Evolutionary conservation across 2,888 invertebrate genomes (phyloP), one percentile per base, ranked within the genome.

Genomic region (Dryomyza anilis): DNA sequence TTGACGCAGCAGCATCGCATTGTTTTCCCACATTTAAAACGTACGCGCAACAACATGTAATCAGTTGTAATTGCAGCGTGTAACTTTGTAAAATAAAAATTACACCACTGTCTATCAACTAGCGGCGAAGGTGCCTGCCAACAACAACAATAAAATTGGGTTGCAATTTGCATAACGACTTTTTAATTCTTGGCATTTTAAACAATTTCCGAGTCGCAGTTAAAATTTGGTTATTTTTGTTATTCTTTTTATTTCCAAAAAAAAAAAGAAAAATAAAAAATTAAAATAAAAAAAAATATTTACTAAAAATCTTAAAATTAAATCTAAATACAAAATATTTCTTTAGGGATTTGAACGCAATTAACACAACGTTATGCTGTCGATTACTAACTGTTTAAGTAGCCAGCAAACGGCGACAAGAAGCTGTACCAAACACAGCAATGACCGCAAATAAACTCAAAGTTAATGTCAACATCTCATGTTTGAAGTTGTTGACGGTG

Each of bases 161-260:
- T 58, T 67, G 73, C 71, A 76, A 78, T 79, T 79, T 79, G 73
- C 79, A 79, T 79, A 78, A 79, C 76, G 76, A 74, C 72, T 76
- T 6, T 33, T 33, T 8, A 33, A 33, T 12, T 33, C 6, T 6
- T 8, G 12, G 6, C 6, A 33, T 12, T 33, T 33, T 33, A 33
- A 33, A 33, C 33, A 8, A 33, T 8, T 8, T 12, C 12, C 12
- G 6, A 8, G 6, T 33, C 6, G 12, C n/a, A n/a, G n/a, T n/a
- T n/a, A n/a, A n/a, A n/a, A n/a, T n/a, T 39, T 60, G 21, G 16
- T 52, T 2, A 57, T 57, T 29, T 36, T 64, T 59, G 29, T 25
- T 55, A 43, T 48, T 30, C 16, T 55, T 55, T 39, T 57, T 23
- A 6, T 16, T 57, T 23, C 43, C 21, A 57, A 39, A 29, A 14